Evolutionary conservation across 2,888 invertebrate species (phyloP).

Genomic region (Cerastis leucographa): DNA sequence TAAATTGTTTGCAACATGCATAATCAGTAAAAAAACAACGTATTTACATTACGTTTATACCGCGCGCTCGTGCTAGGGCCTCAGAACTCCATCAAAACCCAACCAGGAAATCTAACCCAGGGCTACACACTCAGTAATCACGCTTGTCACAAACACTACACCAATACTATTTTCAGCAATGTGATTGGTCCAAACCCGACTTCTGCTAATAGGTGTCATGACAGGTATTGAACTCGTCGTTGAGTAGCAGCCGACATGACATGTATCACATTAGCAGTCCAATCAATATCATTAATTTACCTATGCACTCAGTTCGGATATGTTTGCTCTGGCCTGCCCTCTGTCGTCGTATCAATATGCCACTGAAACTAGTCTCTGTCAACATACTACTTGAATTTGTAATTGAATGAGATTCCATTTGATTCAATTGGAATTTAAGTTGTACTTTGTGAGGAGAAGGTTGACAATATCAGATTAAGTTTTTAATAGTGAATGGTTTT

Average conservation of each 20-base stretch:
- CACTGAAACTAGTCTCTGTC: slow-evolving; percentile 33
- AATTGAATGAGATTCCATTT: slow-evolving; percentile 53
- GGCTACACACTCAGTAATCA: not conserved
- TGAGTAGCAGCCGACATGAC: slow-evolving; percentile 12
- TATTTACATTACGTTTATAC: no score
- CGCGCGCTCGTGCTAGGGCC: no score
- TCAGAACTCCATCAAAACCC: not conserved
- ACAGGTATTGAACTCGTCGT: not conserved
- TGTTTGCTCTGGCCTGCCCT: slow-evolving; percentile 49
- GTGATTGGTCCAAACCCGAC: not conserved
- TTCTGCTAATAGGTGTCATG: not conserved
- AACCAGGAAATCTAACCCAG: not conserved
- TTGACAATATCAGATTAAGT: not conserved
- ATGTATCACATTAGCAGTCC: slow-evolving; percentile 33
- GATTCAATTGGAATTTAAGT: slow-evolving; percentile 4
- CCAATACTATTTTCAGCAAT: not conserved
- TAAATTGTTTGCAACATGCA: no score
- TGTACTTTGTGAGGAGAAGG: not conserved
- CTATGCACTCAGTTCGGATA: slow-evolving; percentile 47
- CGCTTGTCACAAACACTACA: not conserved
- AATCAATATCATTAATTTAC: slow-evolving; percentile 58
- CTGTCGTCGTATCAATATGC: slow-evolving; percentile 56
- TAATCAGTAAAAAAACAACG: no score
- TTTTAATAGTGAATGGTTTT: not conserved
- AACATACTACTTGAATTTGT: slow-evolving; percentile 50